Evolutionary conservation across 2,113 vertebrate genomes (phyloP).

Genomic region (Ciconia boyciana): DNA sequence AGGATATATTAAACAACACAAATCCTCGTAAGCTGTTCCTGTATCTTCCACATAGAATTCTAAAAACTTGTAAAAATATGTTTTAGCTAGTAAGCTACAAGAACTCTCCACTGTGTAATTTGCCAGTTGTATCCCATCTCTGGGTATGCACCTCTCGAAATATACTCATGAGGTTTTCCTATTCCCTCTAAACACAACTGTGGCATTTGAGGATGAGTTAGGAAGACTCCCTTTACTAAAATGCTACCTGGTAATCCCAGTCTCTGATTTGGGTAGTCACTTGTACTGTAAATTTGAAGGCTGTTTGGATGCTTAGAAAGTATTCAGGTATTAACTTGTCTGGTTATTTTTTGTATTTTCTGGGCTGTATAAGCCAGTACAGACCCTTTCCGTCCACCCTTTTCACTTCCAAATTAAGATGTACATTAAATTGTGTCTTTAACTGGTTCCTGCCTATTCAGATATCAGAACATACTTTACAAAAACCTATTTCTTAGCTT

Average conservation of each 20-base stretch:
- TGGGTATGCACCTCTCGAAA: neutral
- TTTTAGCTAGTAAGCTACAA: neutral
- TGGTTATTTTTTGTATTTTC: neutral
- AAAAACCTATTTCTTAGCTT: neutral
- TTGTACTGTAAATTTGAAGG: neutral
- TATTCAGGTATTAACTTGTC: neutral
- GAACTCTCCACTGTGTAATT: neutral
- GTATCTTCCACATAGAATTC: neutral
- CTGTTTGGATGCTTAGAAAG: neutral
- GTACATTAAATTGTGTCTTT: neutral
- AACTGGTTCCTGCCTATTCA: neutral
- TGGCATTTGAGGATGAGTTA: neutral
- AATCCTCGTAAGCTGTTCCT: neutral
- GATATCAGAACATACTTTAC: neutral
- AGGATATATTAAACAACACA: neutral
- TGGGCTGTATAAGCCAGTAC: neutral
- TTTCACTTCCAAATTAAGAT: neutral
- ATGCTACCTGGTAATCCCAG: neutral
- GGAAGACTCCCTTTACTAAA: neutral
- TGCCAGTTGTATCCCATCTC: neutral
- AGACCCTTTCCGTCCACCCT: neutral
- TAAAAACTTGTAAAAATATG: neutral
- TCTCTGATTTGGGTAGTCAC: neutral
- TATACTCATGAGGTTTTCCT: neutral
- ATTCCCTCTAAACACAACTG: neutral